A percentile compares a stretch with the other conserved stretches of the same genome.
Evolutionary conservation across 2,113 vertebrate genomes (phyloP).

Genomic region (Cyanoderma ruficeps): DNA sequence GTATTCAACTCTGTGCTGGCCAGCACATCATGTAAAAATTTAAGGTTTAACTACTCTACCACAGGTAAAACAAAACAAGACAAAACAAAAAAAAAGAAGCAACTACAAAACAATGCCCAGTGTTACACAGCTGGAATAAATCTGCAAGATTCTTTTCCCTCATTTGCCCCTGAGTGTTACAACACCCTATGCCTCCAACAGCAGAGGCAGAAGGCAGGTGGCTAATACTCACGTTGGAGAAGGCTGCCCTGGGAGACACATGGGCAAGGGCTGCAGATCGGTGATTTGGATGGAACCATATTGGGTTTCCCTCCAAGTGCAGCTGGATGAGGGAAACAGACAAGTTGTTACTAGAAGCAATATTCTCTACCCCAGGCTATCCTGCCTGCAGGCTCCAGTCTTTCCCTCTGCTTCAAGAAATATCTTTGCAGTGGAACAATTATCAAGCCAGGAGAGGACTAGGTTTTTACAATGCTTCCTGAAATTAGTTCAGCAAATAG

Average conservation of each 20-base stretch:
- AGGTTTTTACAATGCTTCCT: neutral
- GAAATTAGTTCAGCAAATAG: neutral
- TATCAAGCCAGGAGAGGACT: neutral
- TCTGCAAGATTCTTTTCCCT: neutral
- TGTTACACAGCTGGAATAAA: neutral
- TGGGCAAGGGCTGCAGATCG: constrained; percentile 76
- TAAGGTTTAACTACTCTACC: neutral
- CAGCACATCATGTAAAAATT: neutral
- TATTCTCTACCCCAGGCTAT: neutral
- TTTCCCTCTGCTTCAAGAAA: neutral
- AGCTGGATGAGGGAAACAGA: constrained; percentile 72
- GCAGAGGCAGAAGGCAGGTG: neutral
- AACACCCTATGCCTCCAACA: neutral
- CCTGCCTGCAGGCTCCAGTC: neutral
- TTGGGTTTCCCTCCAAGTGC: constrained; percentile 89
- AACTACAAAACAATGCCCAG: neutral
- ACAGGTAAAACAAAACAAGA: neutral
- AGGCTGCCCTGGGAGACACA: constrained; percentile 82
- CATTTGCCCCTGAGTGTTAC: neutral
- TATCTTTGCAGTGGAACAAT: neutral
- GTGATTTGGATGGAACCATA: constrained; percentile 87
- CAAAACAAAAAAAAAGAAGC: rapidly evolving
- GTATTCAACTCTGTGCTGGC: neutral
- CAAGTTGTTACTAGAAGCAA: neutral
- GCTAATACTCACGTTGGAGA: constrained; percentile 78